Evolutionary conservation across 2,113 vertebrate genomes (phyloP), one percentile per base, ranked within the genome.

Genomic region (Toxostoma redivivum): DNA sequence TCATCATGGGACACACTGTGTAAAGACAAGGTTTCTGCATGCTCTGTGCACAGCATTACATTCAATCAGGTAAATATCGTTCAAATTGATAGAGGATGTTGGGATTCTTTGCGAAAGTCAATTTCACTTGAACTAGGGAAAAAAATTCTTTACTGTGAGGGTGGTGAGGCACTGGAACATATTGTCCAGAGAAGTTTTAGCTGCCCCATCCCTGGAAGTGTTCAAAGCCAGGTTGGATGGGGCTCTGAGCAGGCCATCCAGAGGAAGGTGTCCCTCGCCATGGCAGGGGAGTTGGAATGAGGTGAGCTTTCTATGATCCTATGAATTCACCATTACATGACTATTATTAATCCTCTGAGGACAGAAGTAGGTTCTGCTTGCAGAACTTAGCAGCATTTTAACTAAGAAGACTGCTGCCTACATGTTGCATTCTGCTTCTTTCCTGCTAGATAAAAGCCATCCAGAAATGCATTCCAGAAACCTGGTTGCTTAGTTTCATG

Each of bases 401-500:
- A 77, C 45, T 28, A 17, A 62, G 30, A 15, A 11, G 9, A 61
- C 33, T 91, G 28, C 51, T 89, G 76, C 73, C n/a, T 85, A 9
- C 35, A 23, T 47, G n/a, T 53, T 87, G 20, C 54, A 48, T 86
- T 93, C 61, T 45, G 7, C 15, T 65, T 81, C 79, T 77, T 12
- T 82, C 60, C 24, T 6, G 3, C 58, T 76, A 2, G 5, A 70
- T 56, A 70, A 95, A 95, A 93, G 54, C 74, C 54, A 58, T 96
- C 79, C 81, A 88, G 85, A 94, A 73, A 71, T n/a, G 27, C 81
- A 88, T 95, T 91, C 90, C 89, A 91, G 70, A 93, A 90, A 70
- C 51, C 45, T 80, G 81, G 51, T 96, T 96, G 79, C 95, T 95
- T 78, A 70, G 95, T 92, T 94, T 93, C 71, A 33, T 90, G 47